Conservation (phyloP, 2,888 invertebrate species). For the Clunio marinus region DNA sequence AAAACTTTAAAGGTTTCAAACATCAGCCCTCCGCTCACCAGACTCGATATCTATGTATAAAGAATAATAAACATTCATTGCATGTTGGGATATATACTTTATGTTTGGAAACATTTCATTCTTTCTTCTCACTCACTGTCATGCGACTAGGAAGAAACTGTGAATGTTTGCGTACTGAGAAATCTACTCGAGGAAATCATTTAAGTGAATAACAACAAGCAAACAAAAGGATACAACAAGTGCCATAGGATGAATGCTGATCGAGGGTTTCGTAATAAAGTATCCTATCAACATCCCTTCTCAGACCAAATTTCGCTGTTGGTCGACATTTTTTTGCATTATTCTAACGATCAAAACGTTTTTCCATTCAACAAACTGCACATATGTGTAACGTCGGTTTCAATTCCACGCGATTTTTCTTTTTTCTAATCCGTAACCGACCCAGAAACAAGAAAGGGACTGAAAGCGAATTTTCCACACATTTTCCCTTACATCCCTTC, state of each 20-base stretch:
- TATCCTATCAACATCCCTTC: too few species aligned
- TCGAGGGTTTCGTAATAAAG: slow-evolving; percentile 23
- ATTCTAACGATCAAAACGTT: background rate
- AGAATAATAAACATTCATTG: slow-evolving; percentile 32
- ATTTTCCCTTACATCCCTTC: background rate
- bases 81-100: slow-evolving; percentile 24
- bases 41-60: slow-evolving; percentile 20
- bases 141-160: background rate
- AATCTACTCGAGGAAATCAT: slow-evolving; percentile 34
- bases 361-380: slow-evolving; percentile 3
- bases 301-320: too few species aligned
- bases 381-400: slow-evolving; percentile 29
- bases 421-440: background rate
- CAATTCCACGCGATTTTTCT: slow-evolving; percentile 23
- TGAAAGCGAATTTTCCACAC: slow-evolving; percentile 19
- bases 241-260: slow-evolving; percentile 1
- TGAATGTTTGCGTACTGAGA: background rate
- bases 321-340: background rate
- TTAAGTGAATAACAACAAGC: slow-evolving; percentile 30
- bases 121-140: background rate
- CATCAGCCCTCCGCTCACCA: background rate
- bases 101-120: background rate
- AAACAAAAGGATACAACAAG: slow-evolving; percentile 17
- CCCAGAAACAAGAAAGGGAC: background rate
- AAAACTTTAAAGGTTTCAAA: background rate